Evolutionary conservation across 2,888 invertebrate genomes (phyloP).

Genomic region (Sepiola atlantica): DNA sequence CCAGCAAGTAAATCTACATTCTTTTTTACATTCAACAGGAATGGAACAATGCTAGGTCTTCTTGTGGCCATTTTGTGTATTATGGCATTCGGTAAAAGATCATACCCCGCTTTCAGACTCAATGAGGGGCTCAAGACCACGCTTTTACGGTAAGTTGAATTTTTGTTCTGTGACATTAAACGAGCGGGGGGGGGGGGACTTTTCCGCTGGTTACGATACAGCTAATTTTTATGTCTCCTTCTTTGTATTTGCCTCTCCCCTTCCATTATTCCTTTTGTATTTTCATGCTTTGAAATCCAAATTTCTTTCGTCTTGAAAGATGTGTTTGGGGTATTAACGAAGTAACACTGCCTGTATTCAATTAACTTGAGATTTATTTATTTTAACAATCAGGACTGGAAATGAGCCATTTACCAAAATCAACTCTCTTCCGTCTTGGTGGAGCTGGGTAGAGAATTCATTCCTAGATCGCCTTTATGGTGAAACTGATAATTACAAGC

Average conservation of each 20-base stretch:
- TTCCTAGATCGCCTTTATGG: constrained; percentile 61
- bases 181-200: not conserved
- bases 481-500: constrained; percentile 48
- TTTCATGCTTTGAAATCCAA: not conserved
- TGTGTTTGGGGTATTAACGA: not conserved
- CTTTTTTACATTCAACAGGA: constrained; percentile 55
- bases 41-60: constrained; percentile 54
- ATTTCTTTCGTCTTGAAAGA: too few species aligned
- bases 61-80: constrained; percentile 65
- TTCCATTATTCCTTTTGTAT: not conserved
- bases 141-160: constrained; percentile 55
- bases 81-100: constrained; percentile 70
- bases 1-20: not conserved
- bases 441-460: constrained; percentile 61
- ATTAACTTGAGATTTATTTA: too few species aligned
- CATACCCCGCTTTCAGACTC: constrained; percentile 58
- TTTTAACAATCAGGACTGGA: constrained; percentile 52
- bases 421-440: constrained; percentile 58
- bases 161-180: not conserved
- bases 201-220: not conserved
- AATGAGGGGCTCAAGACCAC: constrained; percentile 63
- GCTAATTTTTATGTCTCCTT: not conserved
- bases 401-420: constrained; percentile 54
- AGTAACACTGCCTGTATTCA: not conserved
- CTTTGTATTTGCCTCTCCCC: not conserved